A percentile compares a stretch with the other conserved stretches of the same genome.
These are phyloP conservation scores for Drosophila yooni DNA, from an alignment of 2,888 invertebrate species.

Conservation along the genomic window DNA sequence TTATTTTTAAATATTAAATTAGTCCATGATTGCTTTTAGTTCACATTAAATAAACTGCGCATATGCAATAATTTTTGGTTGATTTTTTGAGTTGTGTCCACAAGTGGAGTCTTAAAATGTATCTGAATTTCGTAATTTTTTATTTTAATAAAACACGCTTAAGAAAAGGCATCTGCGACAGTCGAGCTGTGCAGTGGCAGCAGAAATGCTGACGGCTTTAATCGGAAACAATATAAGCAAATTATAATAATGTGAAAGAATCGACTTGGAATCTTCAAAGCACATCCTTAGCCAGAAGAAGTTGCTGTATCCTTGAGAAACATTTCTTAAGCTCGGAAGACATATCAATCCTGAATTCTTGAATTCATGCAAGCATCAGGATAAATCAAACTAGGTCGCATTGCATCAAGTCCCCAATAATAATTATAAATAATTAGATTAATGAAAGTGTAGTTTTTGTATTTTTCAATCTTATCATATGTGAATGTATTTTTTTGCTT, in stretches of 20 bases:
- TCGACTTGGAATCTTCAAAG: background rate
- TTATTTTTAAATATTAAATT: background rate
- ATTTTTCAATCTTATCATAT: background rate
- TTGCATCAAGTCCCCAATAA: background rate
- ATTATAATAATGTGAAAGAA: too few species aligned
- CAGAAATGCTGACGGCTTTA: too few species aligned
- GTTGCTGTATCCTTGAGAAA: too few species aligned
- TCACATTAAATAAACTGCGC: background rate
- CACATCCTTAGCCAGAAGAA: background rate
- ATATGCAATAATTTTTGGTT: background rate
- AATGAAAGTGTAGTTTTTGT: background rate
- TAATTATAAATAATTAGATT: background rate
- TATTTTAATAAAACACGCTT: too few species aligned
- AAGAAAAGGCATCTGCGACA: too few species aligned
- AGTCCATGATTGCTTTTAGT: background rate
- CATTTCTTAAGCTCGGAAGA: too few species aligned
- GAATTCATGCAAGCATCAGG: background rate
- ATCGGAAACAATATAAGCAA: too few species aligned
- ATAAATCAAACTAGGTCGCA: background rate
- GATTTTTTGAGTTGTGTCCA: background rate
- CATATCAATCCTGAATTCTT: background rate
- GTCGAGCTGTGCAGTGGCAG: too few species aligned
- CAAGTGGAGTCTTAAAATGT: background rate
- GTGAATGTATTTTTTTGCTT: background rate
- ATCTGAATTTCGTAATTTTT: too few species aligned